These are phyloP conservation scores for Poicephalus gulielmi DNA, from an alignment of 2,113 vertebrate species.

Conservation along the genomic window DNA sequence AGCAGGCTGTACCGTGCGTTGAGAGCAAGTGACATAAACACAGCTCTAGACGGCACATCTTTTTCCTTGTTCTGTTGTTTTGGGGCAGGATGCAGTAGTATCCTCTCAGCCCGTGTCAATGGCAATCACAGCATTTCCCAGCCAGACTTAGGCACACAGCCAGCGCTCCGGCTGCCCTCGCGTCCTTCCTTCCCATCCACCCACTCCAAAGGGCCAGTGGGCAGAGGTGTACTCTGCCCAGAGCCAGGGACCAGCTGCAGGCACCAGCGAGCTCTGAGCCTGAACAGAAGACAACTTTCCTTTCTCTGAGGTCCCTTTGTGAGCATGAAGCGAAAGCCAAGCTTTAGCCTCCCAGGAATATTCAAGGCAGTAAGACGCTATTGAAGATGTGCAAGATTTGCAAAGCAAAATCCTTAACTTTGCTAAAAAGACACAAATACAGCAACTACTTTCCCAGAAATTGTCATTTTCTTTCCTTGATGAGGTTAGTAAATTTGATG, in stretches of 20 bases:
- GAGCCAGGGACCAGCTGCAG: rapidly evolving
- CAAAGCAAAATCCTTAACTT: not conserved
- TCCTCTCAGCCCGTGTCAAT: rapidly evolving
- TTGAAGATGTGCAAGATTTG: not conserved
- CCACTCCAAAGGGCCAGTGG: rapidly evolving
- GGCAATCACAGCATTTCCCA: not conserved
- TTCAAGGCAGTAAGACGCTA: not conserved
- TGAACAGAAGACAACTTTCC: not conserved
- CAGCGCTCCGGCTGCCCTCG: not conserved
- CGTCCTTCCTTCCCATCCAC: not conserved
- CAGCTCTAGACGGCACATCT: not conserved
- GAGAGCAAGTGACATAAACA: rapidly evolving
- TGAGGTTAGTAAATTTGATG: not conserved
- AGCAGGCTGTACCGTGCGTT: rapidly evolving
- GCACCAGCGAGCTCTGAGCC: rapidly evolving
- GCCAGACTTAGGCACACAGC: rapidly evolving
- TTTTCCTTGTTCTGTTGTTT: not conserved
- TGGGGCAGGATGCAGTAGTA: not conserved
- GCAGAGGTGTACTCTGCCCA: not conserved
- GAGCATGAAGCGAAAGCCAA: not conserved
- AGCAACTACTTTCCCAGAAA: not conserved
- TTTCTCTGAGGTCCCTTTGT: rapidly evolving
- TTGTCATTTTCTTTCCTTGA: not conserved
- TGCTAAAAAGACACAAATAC: not conserved
- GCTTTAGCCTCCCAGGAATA: not conserved